phyloP scores from a whole-genome alignment of 1,140 invertebrate genomes.

The Druon quercuslanigerum region DNA sequence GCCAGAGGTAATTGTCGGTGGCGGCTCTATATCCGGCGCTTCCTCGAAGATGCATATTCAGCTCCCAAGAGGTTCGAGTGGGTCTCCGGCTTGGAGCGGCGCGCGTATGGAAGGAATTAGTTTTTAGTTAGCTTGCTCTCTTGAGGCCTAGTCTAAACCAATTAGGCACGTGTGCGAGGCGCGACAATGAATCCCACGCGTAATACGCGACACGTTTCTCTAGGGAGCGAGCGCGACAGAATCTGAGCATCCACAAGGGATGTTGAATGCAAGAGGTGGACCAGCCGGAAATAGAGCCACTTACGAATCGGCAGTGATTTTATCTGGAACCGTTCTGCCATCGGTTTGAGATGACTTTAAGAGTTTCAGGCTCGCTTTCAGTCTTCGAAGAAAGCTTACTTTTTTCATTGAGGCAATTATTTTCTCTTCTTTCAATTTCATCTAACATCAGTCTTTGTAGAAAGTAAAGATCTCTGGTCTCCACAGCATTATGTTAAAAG shows the following conservation, averaged over 20 bases:
- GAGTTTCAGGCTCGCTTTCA: conserved; percentile 1
- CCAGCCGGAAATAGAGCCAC: conserved; percentile 54
- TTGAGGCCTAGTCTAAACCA: conserved; percentile 62
- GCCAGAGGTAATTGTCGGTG: conserved; percentile 70
- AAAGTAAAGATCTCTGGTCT: neutral
- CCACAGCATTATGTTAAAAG: too few species aligned
- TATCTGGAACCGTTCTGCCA: conserved; percentile 44
- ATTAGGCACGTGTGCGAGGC: conserved; percentile 69
- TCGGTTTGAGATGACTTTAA: conserved; percentile 3
- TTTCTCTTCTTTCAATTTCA: neutral
- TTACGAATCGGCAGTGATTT: conserved; percentile 37
- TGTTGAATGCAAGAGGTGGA: conserved; percentile 36
- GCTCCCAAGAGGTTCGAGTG: conserved; percentile 40
- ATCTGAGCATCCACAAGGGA: conserved; percentile 44
- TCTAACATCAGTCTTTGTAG: neutral
- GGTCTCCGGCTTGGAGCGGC: conserved; percentile 1
- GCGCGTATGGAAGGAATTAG: conserved; percentile 74
- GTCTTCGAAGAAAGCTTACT: neutral
- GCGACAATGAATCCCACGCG: conserved; percentile 66
- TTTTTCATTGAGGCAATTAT: neutral
- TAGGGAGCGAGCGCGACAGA: conserved; percentile 44
- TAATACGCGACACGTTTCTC: conserved; percentile 66
- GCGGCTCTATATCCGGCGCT: conserved; percentile 76
- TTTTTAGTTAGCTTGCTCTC: conserved; percentile 68
- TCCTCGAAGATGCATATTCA: conserved; percentile 66